Conservation (phyloP, 2,888 invertebrate species). For the Boloria euphrosyne region DNA sequence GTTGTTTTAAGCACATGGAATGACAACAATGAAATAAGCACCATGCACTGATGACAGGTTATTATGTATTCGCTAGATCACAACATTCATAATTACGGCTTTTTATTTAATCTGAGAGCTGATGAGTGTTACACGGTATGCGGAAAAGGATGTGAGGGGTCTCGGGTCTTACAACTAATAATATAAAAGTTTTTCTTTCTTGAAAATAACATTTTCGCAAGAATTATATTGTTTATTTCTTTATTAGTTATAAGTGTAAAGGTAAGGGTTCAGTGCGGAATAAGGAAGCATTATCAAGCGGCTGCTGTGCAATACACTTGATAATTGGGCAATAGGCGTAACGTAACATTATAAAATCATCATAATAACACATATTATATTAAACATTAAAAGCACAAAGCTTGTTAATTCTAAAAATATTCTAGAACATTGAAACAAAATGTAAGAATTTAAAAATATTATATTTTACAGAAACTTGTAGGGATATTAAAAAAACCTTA, state of each 20-base stretch:
- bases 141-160: conserved; percentile 44
- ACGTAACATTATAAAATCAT: background rate
- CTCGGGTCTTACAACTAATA: conserved; percentile 19
- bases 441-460: no score
- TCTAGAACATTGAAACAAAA: background rate
- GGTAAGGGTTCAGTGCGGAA: conserved; percentile 54
- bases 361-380: conserved; percentile 1
- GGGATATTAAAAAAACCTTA: no score
- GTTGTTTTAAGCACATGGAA: conserved; percentile 58
- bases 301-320: conserved; percentile 28
- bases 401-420: background rate
- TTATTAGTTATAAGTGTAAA: conserved; percentile 18
- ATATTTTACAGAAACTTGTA: no score
- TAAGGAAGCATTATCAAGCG: conserved; percentile 65
- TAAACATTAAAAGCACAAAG: background rate
- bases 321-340: conserved; percentile 22
- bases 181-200: background rate
- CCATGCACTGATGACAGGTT: conserved; percentile 67
- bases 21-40: conserved; percentile 64
- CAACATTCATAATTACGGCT: conserved; percentile 44
- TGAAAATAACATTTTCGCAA: background rate
- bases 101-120: conserved; percentile 50
- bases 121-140: conserved; percentile 77
- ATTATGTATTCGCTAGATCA: conserved; percentile 22
- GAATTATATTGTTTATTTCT: background rate